A percentile compares a stretch with the other conserved stretches of the same genome.
These are phyloP conservation scores for Zophobas atratus DNA, from an alignment of 1,140 invertebrate genomes.

Conservation along the genomic window DNA sequence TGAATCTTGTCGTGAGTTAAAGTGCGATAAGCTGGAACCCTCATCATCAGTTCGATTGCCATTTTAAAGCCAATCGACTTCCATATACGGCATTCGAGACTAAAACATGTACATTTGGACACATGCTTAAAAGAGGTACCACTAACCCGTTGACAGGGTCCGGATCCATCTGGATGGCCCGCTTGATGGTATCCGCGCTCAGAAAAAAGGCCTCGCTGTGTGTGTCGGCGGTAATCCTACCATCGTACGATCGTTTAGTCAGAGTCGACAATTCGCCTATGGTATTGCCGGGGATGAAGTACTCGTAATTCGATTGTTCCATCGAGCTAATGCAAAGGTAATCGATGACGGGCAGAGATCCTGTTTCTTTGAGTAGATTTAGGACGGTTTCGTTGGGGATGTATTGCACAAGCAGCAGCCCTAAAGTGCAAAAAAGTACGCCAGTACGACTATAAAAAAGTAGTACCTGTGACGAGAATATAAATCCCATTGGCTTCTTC, in stretches of 20 bases:
- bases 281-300: conserved; percentile 49
- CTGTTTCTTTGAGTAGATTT: conserved; percentile 16
- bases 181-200: conserved; percentile 7
- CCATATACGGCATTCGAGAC: conserved; percentile 56
- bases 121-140: not conserved
- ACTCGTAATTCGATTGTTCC: conserved; percentile 36
- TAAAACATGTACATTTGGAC: not conserved
- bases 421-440: not conserved
- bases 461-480: conserved; percentile 48
- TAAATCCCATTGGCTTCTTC: conserved; percentile 43
- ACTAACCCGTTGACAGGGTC: conserved; percentile 48
- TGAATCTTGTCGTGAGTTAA: conserved; percentile 58
- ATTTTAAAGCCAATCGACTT: conserved; percentile 53
- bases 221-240: conserved; percentile 43
- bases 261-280: conserved; percentile 50
- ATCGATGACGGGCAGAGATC: conserved; percentile 20
- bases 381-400: not conserved
- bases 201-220: conserved; percentile 48
- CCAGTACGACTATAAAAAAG: not conserved
- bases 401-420: not conserved
- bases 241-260: conserved; percentile 47
- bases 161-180: conserved; percentile 40
- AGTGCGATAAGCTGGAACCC: conserved; percentile 51
- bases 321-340: conserved; percentile 1
- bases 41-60: conserved; percentile 52